Percentiles rank a stretch among this genome's conserved stretches.
These are phyloP conservation scores for Syngnathus floridae DNA, from an alignment of 2,113 vertebrate genomes.

Conservation along the genomic window DNA sequence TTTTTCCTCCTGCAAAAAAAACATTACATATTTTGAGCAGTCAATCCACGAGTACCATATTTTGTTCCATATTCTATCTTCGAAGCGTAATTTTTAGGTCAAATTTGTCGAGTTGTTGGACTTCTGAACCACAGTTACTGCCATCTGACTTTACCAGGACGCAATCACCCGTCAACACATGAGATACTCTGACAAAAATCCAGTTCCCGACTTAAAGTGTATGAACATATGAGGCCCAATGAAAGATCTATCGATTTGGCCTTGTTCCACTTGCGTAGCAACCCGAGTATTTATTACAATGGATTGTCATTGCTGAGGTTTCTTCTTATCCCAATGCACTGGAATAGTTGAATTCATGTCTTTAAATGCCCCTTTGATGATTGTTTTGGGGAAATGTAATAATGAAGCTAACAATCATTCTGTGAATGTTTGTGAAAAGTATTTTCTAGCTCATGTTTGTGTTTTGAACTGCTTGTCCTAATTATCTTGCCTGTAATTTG, in stretches of 20 bases:
- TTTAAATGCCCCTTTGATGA: constrained; percentile 35
- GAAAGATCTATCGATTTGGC: constrained; percentile 45
- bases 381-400: constrained; percentile 26
- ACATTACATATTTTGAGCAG: too few species aligned
- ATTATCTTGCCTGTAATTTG: constrained; percentile 23
- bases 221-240: constrained; percentile 24
- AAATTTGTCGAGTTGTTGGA: too few species aligned
- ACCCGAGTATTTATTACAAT: too few species aligned
- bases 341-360: constrained; percentile 37
- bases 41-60: too few species aligned
- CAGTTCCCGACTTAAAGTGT: background rate
- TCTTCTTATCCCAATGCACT: constrained; percentile 21
- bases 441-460: background rate
- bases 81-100: too few species aligned
- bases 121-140: too few species aligned
- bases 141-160: too few species aligned
- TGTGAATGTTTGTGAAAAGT: constrained; percentile 3
- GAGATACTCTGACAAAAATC: too few species aligned
- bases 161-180: too few species aligned
- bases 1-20: too few species aligned
- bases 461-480: constrained; percentile 20
- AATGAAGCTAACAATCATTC: constrained; percentile 20
- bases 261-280: constrained; percentile 13
- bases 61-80: too few species aligned
- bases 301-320: constrained; percentile 8